Conservation (phyloP, 2,797 vertebrate genomes). For the Bufotes viridis region DNA sequence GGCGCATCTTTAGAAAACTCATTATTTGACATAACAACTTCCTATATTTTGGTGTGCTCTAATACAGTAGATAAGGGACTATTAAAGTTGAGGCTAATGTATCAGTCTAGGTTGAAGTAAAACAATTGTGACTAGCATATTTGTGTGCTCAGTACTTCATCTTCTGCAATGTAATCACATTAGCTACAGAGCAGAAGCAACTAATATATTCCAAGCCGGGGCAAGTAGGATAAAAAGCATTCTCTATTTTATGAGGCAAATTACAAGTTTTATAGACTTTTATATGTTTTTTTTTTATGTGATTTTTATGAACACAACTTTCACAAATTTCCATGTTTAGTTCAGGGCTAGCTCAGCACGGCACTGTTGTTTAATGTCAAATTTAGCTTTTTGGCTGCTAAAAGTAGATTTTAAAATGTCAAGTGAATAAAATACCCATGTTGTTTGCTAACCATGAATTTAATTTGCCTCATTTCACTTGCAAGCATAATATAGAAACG, state of each 20-base stretch:
- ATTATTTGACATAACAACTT: slow-evolving; percentile 54
- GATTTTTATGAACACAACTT: slow-evolving; percentile 64
- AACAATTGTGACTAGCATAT: slow-evolving; percentile 41
- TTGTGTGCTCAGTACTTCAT: slow-evolving; percentile 29
- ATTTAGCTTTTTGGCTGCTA: slow-evolving; percentile 59
- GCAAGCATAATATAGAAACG: slow-evolving; percentile 15
- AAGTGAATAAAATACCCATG: slow-evolving; percentile 61
- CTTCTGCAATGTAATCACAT: slow-evolving; percentile 49
- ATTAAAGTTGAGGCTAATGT: slow-evolving; percentile 56
- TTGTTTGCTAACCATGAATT: slow-evolving; percentile 57
- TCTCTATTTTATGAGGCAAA: slow-evolving; percentile 64
- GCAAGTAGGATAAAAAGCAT: slow-evolving; percentile 59
- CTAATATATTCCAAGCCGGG: slow-evolving; percentile 52
- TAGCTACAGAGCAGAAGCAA: slow-evolving; percentile 58
- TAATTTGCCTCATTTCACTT: slow-evolving; percentile 52
- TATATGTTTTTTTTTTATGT: slow-evolving; percentile 64
- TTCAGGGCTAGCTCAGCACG: slow-evolving; percentile 38
- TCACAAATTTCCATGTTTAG: slow-evolving; percentile 63
- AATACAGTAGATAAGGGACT: slow-evolving; percentile 37
- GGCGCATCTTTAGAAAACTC: slow-evolving; percentile 42
- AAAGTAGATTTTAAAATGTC: slow-evolving; percentile 62
- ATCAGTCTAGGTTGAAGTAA: slow-evolving; percentile 46
- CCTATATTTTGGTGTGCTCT: slow-evolving; percentile 48
- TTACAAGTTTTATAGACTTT: slow-evolving; percentile 59
- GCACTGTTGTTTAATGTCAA: slow-evolving; percentile 56